These are phyloP conservation scores for Contarinia nasturtii DNA, from an alignment of 1,140 invertebrate species.

Conservation along the genomic window DNA sequence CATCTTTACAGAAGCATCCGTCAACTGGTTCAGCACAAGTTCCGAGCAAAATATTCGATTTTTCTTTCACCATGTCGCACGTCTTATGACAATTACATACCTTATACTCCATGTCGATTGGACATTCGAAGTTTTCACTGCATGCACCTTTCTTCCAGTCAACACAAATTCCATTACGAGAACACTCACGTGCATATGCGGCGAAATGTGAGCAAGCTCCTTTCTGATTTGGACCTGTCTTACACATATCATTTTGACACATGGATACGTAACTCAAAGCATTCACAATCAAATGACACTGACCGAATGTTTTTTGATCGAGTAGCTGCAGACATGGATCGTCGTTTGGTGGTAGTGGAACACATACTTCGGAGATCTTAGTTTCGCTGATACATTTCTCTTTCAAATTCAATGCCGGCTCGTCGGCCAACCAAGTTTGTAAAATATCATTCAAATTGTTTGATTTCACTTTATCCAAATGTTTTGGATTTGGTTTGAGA, in stretches of 20 bases:
- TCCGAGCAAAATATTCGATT: constrained; percentile 20
- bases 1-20: constrained; percentile 65
- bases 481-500: constrained; percentile 30
- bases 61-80: constrained; percentile 37
- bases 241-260: constrained; percentile 47
- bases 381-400: constrained; percentile 17
- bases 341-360: constrained; percentile 27
- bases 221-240: constrained; percentile 26
- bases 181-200: constrained; percentile 53
- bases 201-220: constrained; percentile 41
- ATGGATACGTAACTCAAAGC: constrained; percentile 40
- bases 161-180: constrained; percentile 41
- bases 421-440: constrained; percentile 36
- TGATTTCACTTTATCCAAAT: constrained; percentile 15
- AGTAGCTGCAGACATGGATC: constrained; percentile 45
- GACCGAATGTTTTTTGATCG: constrained; percentile 39
- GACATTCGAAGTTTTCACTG: constrained; percentile 30
- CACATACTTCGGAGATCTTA: constrained; percentile 27
- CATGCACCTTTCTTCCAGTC: constrained; percentile 48
- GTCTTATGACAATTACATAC: constrained; percentile 51
- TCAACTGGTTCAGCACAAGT: constrained; percentile 29
- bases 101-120: constrained; percentile 39
- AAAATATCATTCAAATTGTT: constrained; percentile 29
- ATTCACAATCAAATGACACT: constrained; percentile 53
- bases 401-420: constrained; percentile 19